phyloP scores from a whole-genome alignment of 35 echinoderm and acorn worm species.

The Eucidaris tribuloides region DNA sequence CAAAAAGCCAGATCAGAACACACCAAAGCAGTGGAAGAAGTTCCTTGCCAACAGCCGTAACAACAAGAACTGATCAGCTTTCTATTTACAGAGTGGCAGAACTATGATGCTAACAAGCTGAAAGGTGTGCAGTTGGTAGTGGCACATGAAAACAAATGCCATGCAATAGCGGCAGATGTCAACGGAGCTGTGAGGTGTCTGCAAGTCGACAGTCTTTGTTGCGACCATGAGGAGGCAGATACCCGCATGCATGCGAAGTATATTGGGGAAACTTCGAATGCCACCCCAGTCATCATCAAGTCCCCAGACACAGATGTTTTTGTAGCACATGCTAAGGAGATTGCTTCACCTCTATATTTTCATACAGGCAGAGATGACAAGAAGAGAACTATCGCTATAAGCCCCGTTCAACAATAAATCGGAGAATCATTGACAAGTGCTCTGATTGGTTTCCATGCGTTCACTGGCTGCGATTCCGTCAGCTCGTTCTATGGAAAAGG shows the following conservation, averaged over 20 bases:
- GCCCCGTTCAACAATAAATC: conserved; percentile 25
- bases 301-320: conserved; percentile 85
- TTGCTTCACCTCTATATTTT: conserved; percentile 40
- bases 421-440: conserved; percentile 19
- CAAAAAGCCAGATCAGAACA: background rate
- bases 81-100: conserved; percentile 26
- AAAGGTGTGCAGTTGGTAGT: conserved; percentile 29
- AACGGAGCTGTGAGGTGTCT: background rate
- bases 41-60: conserved; percentile 27
- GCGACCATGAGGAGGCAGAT: conserved; percentile 66
- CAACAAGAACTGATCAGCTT: conserved; percentile 52
- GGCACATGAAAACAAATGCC: conserved; percentile 50
- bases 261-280: background rate
- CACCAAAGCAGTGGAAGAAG: conserved; percentile 70
- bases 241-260: conserved; percentile 52
- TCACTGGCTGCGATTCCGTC: conserved; percentile 74
- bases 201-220: conserved; percentile 22
- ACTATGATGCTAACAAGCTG: background rate
- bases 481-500: conserved; percentile 58
- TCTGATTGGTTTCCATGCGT: conserved; percentile 50
- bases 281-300: conserved; percentile 13
- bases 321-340: background rate
- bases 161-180: background rate
- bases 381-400: conserved; percentile 33
- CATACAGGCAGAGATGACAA: conserved; percentile 69